These are phyloP conservation scores for Pluvialis apricaria DNA, from an alignment of 2,113 vertebrate species.

Conservation along the genomic window DNA sequence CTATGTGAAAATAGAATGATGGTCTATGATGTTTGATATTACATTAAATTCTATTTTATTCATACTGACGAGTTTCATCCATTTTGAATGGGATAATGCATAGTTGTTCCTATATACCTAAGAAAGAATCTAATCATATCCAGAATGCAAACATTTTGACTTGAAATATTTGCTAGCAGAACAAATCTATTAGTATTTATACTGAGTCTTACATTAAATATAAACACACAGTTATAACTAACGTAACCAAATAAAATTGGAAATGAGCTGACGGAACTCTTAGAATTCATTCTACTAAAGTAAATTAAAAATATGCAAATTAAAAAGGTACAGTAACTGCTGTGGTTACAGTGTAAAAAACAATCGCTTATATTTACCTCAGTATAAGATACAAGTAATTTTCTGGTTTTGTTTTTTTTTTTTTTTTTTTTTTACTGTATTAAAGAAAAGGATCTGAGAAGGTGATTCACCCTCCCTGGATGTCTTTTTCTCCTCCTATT, in stretches of 20 bases:
- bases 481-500: not conserved
- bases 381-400: not conserved
- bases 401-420: too few species aligned
- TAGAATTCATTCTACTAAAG: conserved; percentile 3
- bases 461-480: not conserved
- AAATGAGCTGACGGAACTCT: conserved; percentile 7
- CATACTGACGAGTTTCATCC: not conserved
- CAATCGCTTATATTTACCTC: not conserved
- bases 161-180: not conserved
- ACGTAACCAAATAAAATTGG: conserved; percentile 19
- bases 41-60: not conserved
- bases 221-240: conserved; percentile 16
- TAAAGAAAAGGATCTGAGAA: not conserved
- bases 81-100: not conserved
- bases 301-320: conserved; percentile 55
- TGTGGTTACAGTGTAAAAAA: not conserved
- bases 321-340: not conserved
- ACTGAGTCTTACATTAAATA: not conserved
- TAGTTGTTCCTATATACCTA: not conserved
- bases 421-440: not conserved
- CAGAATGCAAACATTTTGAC: not conserved
- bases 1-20: not conserved
- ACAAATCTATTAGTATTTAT: conserved; percentile 19
- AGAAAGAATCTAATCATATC: not conserved
- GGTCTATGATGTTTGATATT: not conserved